Evolutionary conservation across 2,797 vertebrate genomes (phyloP).

Genomic region (Carcharodon carcharias): DNA sequence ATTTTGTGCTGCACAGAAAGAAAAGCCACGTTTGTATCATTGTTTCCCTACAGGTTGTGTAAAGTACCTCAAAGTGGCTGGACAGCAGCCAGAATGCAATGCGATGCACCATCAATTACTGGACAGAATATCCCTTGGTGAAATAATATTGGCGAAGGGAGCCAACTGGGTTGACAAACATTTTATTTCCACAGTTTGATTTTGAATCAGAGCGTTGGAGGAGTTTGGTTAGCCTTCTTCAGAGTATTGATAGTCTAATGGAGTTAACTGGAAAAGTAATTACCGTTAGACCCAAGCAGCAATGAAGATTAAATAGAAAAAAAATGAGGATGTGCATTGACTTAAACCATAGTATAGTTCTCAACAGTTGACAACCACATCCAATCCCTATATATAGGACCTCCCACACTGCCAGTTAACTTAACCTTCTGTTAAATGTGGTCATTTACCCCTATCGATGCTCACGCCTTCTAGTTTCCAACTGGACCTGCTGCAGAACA

Average conservation of each 20-base stretch:
- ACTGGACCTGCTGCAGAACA: not conserved
- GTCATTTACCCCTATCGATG: not conserved
- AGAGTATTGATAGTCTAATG: too few relatives aligned
- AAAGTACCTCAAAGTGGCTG: too few relatives aligned
- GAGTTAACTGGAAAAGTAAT: not conserved
- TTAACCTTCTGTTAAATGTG: not conserved
- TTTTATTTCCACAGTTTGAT: not conserved
- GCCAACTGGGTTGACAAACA: not conserved
- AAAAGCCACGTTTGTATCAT: not conserved
- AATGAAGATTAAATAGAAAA: not conserved
- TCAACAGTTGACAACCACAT: not conserved
- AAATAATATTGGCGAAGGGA: not conserved
- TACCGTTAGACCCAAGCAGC: not conserved
- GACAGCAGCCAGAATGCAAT: not conserved
- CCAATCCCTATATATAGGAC: conserved; percentile 11
- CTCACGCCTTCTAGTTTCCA: not conserved
- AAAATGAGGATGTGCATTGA: conserved; percentile 12
- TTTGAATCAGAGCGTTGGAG: not conserved
- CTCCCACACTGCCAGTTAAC: conserved; percentile 34
- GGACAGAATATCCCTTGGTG: not conserved
- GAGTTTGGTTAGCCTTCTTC: not conserved
- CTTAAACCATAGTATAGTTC: not conserved
- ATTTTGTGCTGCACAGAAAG: not conserved
- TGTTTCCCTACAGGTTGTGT: not conserved
- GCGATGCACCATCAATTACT: not conserved